A percentile compares a stretch with the other conserved stretches of the same genome.
Conservation (phyloP, 2,797 vertebrate genomes). For the Tenualosa thibaudeaui region DNA sequence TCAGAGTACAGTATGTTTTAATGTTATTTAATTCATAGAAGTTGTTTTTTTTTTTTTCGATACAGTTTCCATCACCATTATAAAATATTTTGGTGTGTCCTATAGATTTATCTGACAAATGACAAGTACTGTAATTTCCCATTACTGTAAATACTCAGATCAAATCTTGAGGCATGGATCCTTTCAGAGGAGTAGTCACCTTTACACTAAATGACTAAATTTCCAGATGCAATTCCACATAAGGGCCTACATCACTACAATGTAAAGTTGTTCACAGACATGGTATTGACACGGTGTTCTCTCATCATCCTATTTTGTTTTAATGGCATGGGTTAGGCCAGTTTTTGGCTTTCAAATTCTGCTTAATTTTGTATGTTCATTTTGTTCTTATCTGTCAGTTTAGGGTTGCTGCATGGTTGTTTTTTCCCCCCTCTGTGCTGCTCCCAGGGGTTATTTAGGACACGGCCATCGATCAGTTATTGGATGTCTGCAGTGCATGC, state of each 20-base stretch:
- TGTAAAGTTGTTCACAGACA: neutral
- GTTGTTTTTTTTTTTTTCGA: too few relatives aligned
- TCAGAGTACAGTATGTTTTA: neutral
- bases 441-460: neutral
- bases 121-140: too few relatives aligned
- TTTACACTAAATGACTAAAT: neutral
- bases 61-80: too few relatives aligned
- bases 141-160: too few relatives aligned
- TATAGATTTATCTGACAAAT: too few relatives aligned
- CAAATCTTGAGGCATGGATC: too few relatives aligned
- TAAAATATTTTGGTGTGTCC: too few relatives aligned
- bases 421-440: neutral
- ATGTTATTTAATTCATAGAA: neutral
- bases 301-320: neutral
- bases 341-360: neutral
- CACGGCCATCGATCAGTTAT: neutral
- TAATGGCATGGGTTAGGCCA: neutral
- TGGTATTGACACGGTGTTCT: neutral
- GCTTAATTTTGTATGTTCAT: neutral
- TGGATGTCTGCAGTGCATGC: neutral
- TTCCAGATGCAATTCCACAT: neutral
- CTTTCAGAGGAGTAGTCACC: too few relatives aligned
- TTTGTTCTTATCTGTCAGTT: neutral
- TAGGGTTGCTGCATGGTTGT: neutral
- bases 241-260: neutral